Percentiles rank a stretch among this genome's conserved stretches.
phyloP scores from a whole-genome alignment of 2,113 vertebrate species.

The Cyanoderma ruficeps region DNA sequence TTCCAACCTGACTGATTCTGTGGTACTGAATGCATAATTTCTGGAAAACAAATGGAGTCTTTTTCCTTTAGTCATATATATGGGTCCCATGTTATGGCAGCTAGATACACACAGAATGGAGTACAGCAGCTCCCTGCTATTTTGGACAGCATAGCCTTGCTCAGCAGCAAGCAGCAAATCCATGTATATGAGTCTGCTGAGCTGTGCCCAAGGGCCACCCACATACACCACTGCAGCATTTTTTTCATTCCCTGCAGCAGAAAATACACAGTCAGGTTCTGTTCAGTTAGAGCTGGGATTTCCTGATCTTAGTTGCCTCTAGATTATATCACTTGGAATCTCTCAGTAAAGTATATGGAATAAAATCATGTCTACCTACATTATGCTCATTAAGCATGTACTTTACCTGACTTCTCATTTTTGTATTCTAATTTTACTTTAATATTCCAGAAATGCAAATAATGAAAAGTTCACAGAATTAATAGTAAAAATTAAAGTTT shows the following conservation, averaged over 20 bases:
- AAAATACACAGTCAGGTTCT: neutral
- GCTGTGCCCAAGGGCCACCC: neutral
- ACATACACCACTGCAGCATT: neutral
- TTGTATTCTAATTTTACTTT: neutral
- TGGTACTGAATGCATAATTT: neutral
- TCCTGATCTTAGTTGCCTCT: neutral
- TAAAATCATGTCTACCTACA: neutral
- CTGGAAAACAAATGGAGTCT: neutral
- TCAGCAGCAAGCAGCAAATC: neutral
- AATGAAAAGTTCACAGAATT: neutral
- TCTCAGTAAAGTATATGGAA: neutral
- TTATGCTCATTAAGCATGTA: neutral
- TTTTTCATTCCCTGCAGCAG: neutral
- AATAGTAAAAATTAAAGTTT: neutral
- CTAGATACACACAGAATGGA: neutral
- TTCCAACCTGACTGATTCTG: neutral
- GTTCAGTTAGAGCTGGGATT: neutral
- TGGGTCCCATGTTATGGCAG: neutral
- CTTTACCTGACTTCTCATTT: neutral
- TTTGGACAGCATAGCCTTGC: neutral
- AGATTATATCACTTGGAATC: neutral
- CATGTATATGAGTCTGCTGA: neutral
- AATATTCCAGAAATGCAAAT: neutral
- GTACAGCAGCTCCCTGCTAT: neutral
- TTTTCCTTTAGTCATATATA: neutral